phyloP scores from a whole-genome alignment of 2,113 vertebrate species.

The Myxocyprinus asiaticus region DNA sequence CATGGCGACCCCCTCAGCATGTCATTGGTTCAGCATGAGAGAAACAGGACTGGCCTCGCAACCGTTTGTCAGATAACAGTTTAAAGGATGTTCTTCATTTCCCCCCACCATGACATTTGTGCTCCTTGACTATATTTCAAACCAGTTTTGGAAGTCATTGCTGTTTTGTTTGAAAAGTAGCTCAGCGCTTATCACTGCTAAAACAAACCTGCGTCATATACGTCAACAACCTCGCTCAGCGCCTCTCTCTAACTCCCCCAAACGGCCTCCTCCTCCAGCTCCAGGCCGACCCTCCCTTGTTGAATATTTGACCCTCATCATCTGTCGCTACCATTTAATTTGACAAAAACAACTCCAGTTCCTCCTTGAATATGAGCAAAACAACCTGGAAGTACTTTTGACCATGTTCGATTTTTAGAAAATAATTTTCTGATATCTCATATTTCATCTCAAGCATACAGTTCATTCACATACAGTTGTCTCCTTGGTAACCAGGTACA shows the following conservation, averaged over 20 bases:
- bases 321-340: not conserved
- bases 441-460: too few species aligned
- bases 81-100: not conserved
- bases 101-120: not conserved
- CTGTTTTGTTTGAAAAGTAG: not conserved
- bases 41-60: not conserved
- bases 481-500: too few species aligned
- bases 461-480: too few species aligned
- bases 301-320: slow-evolving; percentile 33
- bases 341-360: too few species aligned
- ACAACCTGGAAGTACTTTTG: too few species aligned
- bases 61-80: not conserved
- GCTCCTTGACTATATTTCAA: not conserved
- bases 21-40: not conserved
- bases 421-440: too few species aligned
- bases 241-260: not conserved
- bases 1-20: too few species aligned
- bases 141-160: not conserved
- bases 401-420: too few species aligned
- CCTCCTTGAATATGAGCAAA: too few species aligned
- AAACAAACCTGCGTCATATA: slow-evolving; percentile 24
- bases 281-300: not conserved
- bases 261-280: not conserved
- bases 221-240: not conserved
- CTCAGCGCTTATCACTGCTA: not conserved